Conservation (phyloP, 53 echinoderm and acorn worm genomes). For the Arbacia lixula region DNA sequence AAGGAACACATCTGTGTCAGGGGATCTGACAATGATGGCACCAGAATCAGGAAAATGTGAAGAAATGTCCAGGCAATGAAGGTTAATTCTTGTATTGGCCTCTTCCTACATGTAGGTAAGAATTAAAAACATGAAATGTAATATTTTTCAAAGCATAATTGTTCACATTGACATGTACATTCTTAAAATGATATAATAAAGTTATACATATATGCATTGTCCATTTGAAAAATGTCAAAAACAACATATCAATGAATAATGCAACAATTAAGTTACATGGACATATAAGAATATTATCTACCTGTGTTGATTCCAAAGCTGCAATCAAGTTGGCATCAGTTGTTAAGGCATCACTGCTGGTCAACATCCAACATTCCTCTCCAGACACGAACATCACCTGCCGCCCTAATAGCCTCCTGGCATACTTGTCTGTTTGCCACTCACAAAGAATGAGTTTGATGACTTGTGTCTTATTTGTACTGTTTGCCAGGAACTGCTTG, state of each 20-base stretch:
- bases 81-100: slow-evolving; percentile 47
- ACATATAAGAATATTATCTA: slow-evolving; percentile 36
- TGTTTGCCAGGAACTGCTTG: slow-evolving; percentile 51
- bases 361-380: slow-evolving; percentile 45
- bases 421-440: slow-evolving; percentile 65
- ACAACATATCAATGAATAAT: slow-evolving; percentile 35
- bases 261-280: slow-evolving; percentile 31
- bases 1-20: slow-evolving; percentile 62
- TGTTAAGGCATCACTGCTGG: slow-evolving; percentile 17
- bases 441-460: slow-evolving; percentile 44
- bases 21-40: slow-evolving; percentile 43
- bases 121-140: slow-evolving; percentile 39
- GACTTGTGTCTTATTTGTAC: slow-evolving; percentile 50
- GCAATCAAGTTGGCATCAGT: slow-evolving; percentile 35
- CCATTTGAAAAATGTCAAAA: slow-evolving; percentile 40
- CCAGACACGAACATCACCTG: slow-evolving; percentile 55
- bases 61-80: slow-evolving; percentile 45
- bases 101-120: slow-evolving; percentile 43
- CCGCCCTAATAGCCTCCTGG: slow-evolving; percentile 33
- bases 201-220: slow-evolving; percentile 34
- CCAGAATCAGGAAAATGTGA: slow-evolving; percentile 28
- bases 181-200: slow-evolving; percentile 27
- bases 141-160: slow-evolving; percentile 35
- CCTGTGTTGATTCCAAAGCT: slow-evolving; percentile 52
- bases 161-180: slow-evolving; percentile 42